Conservation (phyloP, 2,888 invertebrate species). For the Apotomis capreana region DNA sequence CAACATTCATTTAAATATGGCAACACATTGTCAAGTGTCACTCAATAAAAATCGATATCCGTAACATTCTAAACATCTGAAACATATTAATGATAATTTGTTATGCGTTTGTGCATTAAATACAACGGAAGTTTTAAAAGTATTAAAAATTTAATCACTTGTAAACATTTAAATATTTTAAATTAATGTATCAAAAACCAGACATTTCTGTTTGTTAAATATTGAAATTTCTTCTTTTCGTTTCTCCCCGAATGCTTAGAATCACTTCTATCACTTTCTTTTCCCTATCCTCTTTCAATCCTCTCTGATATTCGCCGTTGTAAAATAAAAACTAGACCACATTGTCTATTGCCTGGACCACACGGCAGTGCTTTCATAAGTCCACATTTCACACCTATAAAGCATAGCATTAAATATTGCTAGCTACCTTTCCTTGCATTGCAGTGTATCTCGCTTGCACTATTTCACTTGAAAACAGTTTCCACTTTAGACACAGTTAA, state of each 20-base stretch:
- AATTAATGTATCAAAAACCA: conserved; percentile 19
- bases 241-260: not conserved
- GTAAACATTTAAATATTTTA: conserved; percentile 13
- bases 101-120: conserved; percentile 11
- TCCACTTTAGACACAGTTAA: not conserved
- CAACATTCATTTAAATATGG: conserved; percentile 40
- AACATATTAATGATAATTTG: conserved; percentile 16
- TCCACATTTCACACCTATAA: not conserved
- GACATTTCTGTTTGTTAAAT: conserved; percentile 1
- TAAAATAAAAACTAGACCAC: not conserved
- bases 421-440: not conserved
- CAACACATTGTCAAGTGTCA: conserved; percentile 20
- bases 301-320: not conserved
- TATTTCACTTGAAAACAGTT: not conserved
- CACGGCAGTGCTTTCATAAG: not conserved
- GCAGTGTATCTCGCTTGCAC: not conserved
- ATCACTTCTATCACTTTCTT: not conserved
- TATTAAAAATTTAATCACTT: conserved; percentile 26
- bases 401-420: not conserved
- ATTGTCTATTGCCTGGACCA: not conserved
- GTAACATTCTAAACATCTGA: conserved; percentile 30
- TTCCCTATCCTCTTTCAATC: not conserved
- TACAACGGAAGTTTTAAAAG: conserved; percentile 15
- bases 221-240: not conserved
- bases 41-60: conserved; percentile 19